A percentile compares a stretch with the other conserved stretches of the same genome.
Conservation (phyloP, 2,797 vertebrate species). For the Clarias fuscus region DNA sequence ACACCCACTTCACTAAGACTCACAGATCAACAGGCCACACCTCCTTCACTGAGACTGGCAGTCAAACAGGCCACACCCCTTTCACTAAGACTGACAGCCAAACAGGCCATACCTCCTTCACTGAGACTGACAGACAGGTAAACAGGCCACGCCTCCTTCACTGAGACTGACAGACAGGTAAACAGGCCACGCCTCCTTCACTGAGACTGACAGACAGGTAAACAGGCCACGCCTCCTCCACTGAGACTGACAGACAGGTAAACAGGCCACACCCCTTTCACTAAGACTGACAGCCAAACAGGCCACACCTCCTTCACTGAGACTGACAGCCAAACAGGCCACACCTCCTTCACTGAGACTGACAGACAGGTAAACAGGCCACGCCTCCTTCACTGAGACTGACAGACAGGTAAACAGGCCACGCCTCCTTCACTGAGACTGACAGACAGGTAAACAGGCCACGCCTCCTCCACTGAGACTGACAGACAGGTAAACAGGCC, state of each 20-base stretch:
- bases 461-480: no score
- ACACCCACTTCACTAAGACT: not conserved
- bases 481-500: no score
- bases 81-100: accelerated
- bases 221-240: not conserved
- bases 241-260: not conserved
- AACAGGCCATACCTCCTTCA: not conserved
- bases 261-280: not conserved
- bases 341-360: not conserved
- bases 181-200: not conserved
- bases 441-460: no score
- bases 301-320: not conserved
- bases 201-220: not conserved
- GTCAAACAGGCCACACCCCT: not conserved
- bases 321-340: no score
- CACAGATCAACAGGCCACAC: not conserved
- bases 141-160: not conserved
- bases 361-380: not conserved
- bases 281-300: not conserved
- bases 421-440: no score
- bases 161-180: not conserved
- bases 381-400: not conserved
- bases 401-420: no score
- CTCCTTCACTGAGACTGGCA: not conserved
- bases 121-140: not conserved